A percentile compares a stretch with the other conserved stretches of the same genome.
Conservation (phyloP, 2,113 vertebrate species). For the Panurus biarmicus region DNA sequence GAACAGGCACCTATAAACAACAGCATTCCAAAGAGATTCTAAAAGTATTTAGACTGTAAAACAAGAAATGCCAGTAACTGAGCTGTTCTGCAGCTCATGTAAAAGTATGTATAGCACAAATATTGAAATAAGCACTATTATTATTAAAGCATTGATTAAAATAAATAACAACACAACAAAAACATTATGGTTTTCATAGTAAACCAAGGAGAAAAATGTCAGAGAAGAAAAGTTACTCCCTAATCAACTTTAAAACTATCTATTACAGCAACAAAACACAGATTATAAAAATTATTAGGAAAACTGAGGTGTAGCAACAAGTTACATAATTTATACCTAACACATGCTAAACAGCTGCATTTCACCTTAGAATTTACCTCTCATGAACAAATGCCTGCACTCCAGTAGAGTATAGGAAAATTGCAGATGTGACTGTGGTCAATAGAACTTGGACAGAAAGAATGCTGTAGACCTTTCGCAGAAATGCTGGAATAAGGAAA, state of each 20-base stretch:
- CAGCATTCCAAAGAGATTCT: not conserved
- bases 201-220: not conserved
- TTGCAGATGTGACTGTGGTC: conserved; percentile 80
- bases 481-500: conserved; percentile 76
- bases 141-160: not conserved
- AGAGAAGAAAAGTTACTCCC: not conserved
- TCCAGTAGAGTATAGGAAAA: conserved; percentile 81
- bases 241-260: not conserved
- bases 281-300: not conserved
- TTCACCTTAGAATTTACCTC: conserved; percentile 73
- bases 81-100: not conserved
- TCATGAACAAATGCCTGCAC: conserved; percentile 82
- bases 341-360: not conserved
- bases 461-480: conserved; percentile 92
- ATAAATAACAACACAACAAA: not conserved
- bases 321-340: not conserved
- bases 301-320: not conserved
- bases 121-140: not conserved
- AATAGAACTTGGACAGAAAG: conserved; percentile 86
- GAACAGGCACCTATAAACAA: not conserved
- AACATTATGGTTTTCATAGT: not conserved
- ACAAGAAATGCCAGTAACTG: not conserved
- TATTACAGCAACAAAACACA: not conserved
- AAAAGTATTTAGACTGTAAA: not conserved
- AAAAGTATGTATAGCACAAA: not conserved